Conservation (phyloP, 1,140 invertebrate genomes). For the Teleogryllus occipitalis region DNA sequence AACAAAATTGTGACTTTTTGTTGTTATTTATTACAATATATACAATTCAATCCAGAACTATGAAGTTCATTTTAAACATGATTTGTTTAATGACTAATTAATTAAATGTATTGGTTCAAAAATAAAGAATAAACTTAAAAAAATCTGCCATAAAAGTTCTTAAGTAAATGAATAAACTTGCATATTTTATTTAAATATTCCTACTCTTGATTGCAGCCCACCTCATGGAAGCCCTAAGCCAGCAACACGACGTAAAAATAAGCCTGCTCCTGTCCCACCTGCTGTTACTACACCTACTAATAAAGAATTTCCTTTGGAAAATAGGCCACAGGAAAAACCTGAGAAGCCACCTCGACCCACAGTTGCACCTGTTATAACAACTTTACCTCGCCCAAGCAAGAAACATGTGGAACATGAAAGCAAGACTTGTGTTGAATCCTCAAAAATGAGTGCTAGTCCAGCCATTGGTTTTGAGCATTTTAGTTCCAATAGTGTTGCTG, state of each 20-base stretch:
- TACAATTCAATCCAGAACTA: no score
- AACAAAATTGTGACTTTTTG: no score
- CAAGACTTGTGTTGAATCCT: no score
- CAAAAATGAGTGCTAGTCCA: neutral
- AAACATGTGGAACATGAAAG: slow-evolving; percentile 8
- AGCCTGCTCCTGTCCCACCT: slow-evolving; percentile 31
- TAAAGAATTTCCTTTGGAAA: neutral
- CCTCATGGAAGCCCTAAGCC: slow-evolving; percentile 63
- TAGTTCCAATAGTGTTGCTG: neutral
- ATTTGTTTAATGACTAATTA: no score
- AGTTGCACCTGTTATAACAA: slow-evolving; percentile 15
- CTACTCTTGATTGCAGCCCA: slow-evolving; percentile 40
- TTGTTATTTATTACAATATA: no score
- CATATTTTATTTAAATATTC: neutral
- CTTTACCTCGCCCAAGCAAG: slow-evolving; percentile 17
- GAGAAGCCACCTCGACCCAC: slow-evolving; percentile 19
- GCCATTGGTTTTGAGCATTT: neutral
- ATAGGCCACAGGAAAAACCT: slow-evolving; percentile 9
- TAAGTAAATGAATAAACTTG: neutral
- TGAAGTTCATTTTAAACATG: no score
- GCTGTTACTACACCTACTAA: slow-evolving; percentile 9
- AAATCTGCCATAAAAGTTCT: neutral
- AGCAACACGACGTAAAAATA: slow-evolving; percentile 42
- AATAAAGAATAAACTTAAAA: neutral
- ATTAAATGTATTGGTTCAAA: neutral